Percentiles rank a stretch among this genome's conserved stretches.
These are phyloP conservation scores for Plectrocnemia conspersa DNA, from an alignment of 1,140 invertebrate genomes.

Conservation along the genomic window DNA sequence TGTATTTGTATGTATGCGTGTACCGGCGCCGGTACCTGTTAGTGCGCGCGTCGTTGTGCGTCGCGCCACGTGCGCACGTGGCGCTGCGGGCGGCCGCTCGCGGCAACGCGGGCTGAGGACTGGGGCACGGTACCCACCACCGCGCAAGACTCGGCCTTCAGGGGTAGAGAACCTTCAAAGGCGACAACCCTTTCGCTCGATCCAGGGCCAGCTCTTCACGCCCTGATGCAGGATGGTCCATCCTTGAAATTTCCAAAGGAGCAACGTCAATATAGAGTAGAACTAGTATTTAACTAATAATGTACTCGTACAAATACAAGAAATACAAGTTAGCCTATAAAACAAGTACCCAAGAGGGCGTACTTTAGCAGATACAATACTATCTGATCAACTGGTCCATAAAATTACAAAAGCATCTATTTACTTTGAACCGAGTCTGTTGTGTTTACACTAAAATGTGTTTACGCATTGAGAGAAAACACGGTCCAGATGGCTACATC, in stretches of 20 bases:
- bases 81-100: constrained; percentile 31
- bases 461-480: too few relatives aligned
- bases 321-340: constrained; percentile 1
- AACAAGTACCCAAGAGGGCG: too few relatives aligned
- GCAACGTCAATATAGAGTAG: background rate
- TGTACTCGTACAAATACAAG: background rate
- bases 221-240: background rate
- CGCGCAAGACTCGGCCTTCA: constrained; percentile 10
- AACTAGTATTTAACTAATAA: background rate
- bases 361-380: too few relatives aligned
- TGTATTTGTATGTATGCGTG: background rate
- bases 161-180: too few relatives aligned
- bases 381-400: too few relatives aligned
- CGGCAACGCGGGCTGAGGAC: constrained; percentile 33
- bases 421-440: too few relatives aligned
- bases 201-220: background rate
- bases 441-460: too few relatives aligned
- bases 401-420: too few relatives aligned
- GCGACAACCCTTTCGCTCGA: background rate
- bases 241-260: background rate
- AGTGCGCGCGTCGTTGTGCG: background rate
- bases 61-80: background rate
- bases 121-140: constrained; percentile 14
- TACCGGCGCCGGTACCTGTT: background rate
- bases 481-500: too few relatives aligned